A percentile compares a stretch with the other conserved stretches of the same genome.
Conservation (phyloP, 2,113 vertebrate genomes). For the Chamaea fasciata region DNA sequence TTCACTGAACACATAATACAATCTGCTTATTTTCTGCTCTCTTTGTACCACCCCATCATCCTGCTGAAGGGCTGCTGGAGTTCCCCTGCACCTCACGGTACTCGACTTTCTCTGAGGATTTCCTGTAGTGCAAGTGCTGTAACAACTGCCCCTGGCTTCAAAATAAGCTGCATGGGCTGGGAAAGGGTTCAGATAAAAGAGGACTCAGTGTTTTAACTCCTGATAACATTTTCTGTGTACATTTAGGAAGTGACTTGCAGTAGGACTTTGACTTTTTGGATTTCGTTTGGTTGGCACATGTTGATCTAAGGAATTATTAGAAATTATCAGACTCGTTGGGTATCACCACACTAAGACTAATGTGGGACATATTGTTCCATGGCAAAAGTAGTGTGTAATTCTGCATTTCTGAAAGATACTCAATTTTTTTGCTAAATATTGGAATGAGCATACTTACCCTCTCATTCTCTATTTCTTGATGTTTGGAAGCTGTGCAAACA, state of each 20-base stretch:
- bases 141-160: not conserved
- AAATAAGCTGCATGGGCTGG: not conserved
- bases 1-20: not conserved
- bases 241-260: not conserved
- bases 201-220: not conserved
- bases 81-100: not conserved
- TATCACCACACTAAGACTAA: not conserved
- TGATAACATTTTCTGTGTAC: fast-evolving
- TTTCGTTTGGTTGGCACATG: not conserved
- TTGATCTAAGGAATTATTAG: not conserved
- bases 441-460: not conserved
- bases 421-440: not conserved
- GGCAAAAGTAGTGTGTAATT: not conserved
- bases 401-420: not conserved
- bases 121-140: not conserved
- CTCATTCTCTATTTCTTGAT: not conserved
- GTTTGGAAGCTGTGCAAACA: not conserved
- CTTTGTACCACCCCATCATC: not conserved
- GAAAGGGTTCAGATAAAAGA: not conserved
- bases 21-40: not conserved
- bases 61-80: not conserved
- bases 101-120: not conserved
- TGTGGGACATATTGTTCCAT: not conserved
- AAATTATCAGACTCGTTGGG: not conserved
- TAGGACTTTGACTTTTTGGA: not conserved